phyloP scores from a whole-genome alignment of 92 coral and sea anemone species.

The Epizoanthus scotinus region DNA sequence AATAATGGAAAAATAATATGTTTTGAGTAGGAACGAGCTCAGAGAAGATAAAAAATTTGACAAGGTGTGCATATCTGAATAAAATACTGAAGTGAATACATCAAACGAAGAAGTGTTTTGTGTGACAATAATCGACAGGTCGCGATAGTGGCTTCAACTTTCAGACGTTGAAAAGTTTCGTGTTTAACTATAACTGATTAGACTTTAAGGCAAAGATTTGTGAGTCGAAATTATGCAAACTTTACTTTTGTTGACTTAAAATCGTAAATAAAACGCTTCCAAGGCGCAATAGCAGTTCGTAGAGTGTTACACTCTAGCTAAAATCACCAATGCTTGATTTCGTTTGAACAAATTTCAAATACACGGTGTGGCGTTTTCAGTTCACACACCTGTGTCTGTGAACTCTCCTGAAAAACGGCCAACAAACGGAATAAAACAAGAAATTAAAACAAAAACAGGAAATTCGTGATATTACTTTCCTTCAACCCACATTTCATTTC shows the following conservation, averaged over 20 bases:
- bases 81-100: constrained; percentile 5
- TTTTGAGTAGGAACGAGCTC: constrained; percentile 9
- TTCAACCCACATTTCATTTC: constrained; percentile 56
- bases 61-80: constrained; percentile 22
- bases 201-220: neutral
- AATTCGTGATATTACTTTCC: constrained; percentile 58
- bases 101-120: neutral
- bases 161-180: neutral
- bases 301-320: neutral
- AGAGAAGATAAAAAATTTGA: constrained; percentile 1
- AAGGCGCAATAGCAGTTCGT: neutral
- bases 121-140: constrained; percentile 12
- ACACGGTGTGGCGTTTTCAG: neutral
- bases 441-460: constrained; percentile 60
- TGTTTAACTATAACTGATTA: neutral
- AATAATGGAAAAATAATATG: constrained; percentile 17
- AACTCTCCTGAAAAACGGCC: constrained; percentile 14
- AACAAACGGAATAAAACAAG: constrained; percentile 41
- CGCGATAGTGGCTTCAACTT: neutral
- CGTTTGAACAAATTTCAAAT: neutral
- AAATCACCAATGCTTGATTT: neutral
- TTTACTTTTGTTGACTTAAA: constrained; percentile 19
- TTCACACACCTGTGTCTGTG: constrained; percentile 1
- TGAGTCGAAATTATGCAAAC: neutral
- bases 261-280: neutral